phyloP scores from a whole-genome alignment of 2,888 invertebrate species.

The Temnothorax rugatulus region DNA sequence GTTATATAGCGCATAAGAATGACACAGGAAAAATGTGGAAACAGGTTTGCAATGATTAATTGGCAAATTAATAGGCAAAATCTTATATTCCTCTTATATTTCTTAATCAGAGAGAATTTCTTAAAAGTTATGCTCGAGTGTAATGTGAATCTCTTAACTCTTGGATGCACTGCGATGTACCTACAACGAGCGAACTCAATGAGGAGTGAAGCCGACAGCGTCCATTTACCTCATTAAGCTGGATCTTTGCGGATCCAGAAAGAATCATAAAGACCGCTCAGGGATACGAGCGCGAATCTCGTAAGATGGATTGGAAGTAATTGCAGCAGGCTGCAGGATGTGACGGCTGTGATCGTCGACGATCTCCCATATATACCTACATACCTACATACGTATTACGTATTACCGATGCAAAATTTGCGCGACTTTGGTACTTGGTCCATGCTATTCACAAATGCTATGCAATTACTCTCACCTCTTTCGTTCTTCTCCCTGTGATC shows the following conservation, averaged over 20 bases:
- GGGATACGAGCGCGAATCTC: neutral
- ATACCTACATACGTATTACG: no score
- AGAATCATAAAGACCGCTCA: neutral
- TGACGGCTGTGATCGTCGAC: neutral
- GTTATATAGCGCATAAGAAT: neutral
- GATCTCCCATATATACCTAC: neutral
- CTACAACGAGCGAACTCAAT: neutral
- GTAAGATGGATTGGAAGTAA: slow-evolving; percentile 12
- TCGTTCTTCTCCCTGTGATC: slow-evolving; percentile 33
- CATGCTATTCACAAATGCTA: slow-evolving; percentile 30
- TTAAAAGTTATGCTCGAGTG: neutral
- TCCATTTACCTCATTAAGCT: slow-evolving; percentile 33
- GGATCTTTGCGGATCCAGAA: neutral
- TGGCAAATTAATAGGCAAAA: neutral
- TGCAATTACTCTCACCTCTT: slow-evolving; percentile 23
- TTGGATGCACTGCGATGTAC: neutral
- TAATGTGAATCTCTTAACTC: neutral
- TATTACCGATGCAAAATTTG: slow-evolving; percentile 43
- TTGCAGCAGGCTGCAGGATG: slow-evolving; percentile 7
- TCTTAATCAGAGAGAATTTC: neutral
- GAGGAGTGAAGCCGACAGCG: neutral
- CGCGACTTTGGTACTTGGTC: slow-evolving; percentile 6
- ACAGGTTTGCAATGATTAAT: neutral
- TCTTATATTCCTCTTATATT: neutral
- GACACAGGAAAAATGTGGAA: neutral